Percentiles rank a stretch among this genome's conserved stretches.
phyloP scores from a whole-genome alignment of 2,113 vertebrate genomes.

The Phylloscopus trochilus region DNA sequence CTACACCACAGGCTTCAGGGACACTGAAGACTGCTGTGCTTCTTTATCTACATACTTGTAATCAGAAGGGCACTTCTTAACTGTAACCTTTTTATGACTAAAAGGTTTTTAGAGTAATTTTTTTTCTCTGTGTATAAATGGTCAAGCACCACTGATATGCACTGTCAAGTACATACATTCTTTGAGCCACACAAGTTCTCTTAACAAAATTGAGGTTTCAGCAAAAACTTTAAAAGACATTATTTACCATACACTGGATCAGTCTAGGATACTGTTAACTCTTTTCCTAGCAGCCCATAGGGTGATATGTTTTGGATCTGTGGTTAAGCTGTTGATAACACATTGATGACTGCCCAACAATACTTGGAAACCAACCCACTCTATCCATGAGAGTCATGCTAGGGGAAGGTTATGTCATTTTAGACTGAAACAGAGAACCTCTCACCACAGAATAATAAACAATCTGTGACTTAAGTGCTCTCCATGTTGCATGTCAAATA shows the following conservation, averaged over 20 bases:
- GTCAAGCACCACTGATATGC: background rate
- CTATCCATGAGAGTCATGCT: background rate
- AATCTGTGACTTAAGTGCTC: background rate
- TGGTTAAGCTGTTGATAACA: background rate
- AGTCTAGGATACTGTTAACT: background rate
- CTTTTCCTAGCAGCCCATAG: background rate
- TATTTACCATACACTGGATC: background rate
- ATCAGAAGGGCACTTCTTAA: background rate
- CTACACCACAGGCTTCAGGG: background rate
- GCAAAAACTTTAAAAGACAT: background rate
- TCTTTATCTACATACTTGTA: background rate
- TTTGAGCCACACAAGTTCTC: background rate
- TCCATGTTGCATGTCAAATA: background rate
- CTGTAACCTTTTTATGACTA: background rate
- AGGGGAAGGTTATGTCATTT: background rate
- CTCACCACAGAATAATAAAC: background rate
- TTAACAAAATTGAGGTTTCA: background rate
- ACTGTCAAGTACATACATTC: fast-evolving
- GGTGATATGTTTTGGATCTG: background rate
- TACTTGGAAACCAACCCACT: background rate
- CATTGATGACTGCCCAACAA: fast-evolving
- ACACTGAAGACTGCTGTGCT: background rate
- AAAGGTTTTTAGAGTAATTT: background rate
- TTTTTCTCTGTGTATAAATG: background rate
- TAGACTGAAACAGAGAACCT: background rate